Base-by-base conservation (phyloP, 2,888 invertebrate genomes). In the Helleia helle region DNA sequence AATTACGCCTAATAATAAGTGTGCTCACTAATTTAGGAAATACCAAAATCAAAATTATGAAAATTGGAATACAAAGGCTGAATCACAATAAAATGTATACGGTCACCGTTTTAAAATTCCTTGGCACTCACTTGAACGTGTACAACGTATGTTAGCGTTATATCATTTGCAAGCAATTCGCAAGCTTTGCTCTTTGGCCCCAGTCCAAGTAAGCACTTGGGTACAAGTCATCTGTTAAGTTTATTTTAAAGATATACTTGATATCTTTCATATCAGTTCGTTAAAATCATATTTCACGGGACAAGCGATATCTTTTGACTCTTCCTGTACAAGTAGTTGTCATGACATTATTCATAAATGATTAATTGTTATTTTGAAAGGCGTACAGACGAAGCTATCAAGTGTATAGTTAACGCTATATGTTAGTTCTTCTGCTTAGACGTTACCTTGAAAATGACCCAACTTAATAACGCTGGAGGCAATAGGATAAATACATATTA, bases 1-100 rank as follows among this genome's bases (percentile, higher is more conserved):
- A 81, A 81, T 84, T 81, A 76, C 77, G 79, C 75, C 72, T 79
- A 81, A 83, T 81, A 81, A 80, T 71, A 70, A 76, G 77, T 71
- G 72, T 67, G 71, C 68, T 74, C 71, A 71, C 70, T 75, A 71
- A 83, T 80, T 79, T 81, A 55, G 58, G 51, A 54, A 57, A 65
- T 68, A 70, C 59, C 65, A 64, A 63, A 59, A 58, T 63, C 62
- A 62, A 69, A 51, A 54, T 58, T 56, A 56, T 51, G 52, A 55
- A n/a, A n/a, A n/a, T n/a, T n/a, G n/a, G n/a, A n/a, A n/a, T 52
- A 39, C 15, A 25, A 22, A 22, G 22, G 13, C 30, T 30, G 39
- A 39, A 31, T 39, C 39, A 39, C 4, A 31, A 26, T 12, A 18
- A 12, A 3, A 29, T 36, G 9, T 37, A 24, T 39, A 40, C 41